phyloP scores from a whole-genome alignment of 1,140 invertebrate genomes.

The Cotesia typhae region DNA sequence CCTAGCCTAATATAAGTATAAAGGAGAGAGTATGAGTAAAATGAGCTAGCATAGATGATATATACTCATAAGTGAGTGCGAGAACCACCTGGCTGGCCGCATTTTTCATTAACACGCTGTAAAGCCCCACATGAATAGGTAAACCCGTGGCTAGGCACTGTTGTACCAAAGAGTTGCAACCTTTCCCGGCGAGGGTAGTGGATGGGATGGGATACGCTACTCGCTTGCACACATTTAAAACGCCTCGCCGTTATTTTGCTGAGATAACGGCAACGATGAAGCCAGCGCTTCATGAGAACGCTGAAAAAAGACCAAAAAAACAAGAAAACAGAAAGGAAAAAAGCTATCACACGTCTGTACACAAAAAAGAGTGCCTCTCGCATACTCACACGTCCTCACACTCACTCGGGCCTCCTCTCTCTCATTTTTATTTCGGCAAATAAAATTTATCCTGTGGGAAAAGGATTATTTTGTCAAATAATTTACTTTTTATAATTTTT shows the following conservation, averaged over 20 bases:
- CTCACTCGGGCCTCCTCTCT: too few species aligned
- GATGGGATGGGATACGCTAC: conserved; percentile 15
- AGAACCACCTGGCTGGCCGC: conserved; percentile 53
- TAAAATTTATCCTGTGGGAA: conserved; percentile 14
- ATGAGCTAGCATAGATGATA: conserved; percentile 14
- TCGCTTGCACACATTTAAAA: conserved; percentile 27
- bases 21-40: background rate
- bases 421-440: background rate
- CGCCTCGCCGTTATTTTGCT: conserved; percentile 37
- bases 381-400: too few species aligned
- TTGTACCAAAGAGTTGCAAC: conserved; percentile 35
- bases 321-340: conserved; percentile 14
- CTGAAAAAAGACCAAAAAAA: conserved; percentile 17
- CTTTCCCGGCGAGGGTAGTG: background rate
- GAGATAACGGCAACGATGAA: conserved; percentile 39
- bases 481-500: background rate
- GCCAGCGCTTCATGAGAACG: conserved; percentile 29
- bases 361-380: background rate
- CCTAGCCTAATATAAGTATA: background rate
- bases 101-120: conserved; percentile 61
- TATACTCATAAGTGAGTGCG: conserved; percentile 40
- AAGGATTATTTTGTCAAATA: background rate
- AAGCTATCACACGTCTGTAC: conserved; percentile 19
- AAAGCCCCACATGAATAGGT: conserved; percentile 60
- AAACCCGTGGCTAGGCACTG: conserved; percentile 39